phyloP scores from a whole-genome alignment of 2,113 vertebrate genomes.

The Eolophus roseicapilla region DNA sequence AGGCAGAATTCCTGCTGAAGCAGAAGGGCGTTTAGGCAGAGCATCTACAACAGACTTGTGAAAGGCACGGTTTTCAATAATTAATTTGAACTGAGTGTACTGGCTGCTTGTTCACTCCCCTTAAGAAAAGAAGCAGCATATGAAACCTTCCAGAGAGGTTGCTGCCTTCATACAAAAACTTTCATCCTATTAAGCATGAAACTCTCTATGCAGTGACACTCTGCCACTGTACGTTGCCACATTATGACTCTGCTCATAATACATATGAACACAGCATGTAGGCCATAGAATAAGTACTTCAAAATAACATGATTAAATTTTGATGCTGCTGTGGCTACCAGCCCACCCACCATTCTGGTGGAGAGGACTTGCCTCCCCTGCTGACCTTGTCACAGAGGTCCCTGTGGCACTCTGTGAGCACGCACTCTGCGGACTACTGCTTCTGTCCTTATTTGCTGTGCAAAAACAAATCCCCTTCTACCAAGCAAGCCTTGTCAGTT shows the following conservation, averaged over 20 bases:
- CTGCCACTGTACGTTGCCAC: fast-evolving
- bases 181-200: background rate
- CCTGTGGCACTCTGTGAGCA: fast-evolving
- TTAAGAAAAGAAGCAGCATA: background rate
- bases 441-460: background rate
- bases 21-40: background rate
- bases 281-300: fast-evolving
- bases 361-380: background rate
- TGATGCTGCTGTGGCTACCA: background rate
- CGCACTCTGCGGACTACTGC: background rate
- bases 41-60: background rate
- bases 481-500: background rate
- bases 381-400: background rate
- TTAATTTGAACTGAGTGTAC: background rate
- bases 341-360: background rate
- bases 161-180: background rate
- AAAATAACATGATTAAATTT: fast-evolving
- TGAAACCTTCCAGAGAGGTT: background rate
- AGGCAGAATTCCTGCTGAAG: background rate
- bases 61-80: background rate
- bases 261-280: fast-evolving
- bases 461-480: constrained; percentile 26
- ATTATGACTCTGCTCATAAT: fast-evolving
- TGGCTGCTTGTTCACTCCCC: background rate
- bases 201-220: background rate